Evolutionary conservation across 2,113 vertebrate genomes (phyloP), one percentile per base, ranked within the genome.

Genomic region (Excalfactoria chinensis): DNA sequence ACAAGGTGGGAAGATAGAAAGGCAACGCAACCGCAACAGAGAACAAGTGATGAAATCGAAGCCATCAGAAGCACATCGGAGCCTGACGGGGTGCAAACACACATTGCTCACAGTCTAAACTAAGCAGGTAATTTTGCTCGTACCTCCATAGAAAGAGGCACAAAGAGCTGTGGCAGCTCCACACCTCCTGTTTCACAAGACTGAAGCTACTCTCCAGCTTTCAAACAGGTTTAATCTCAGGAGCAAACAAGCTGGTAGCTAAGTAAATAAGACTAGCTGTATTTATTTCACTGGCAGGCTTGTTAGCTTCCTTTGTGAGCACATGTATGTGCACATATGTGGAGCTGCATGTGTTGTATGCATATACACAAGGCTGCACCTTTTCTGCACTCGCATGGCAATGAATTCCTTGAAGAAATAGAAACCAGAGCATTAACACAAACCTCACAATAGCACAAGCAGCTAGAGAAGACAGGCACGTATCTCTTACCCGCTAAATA

Each of bases 41-140:
- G 49, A 30, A 0, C 0, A 1, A 51, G 46, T 0, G 1, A 49
- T 18, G 0, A 4, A 58, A 43, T 1, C 22, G 7, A 22, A 28
- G 7, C 1, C 32, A 46, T 22, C 3, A 44, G 70, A 2, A 83
- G 25, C 19, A 23, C 4, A 1, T 1, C 3, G 2, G n/a, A 9
- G 23, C 3, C 48, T 30, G 53, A 35, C 23, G 18, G 32, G 30
- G 11, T 1, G 15, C 73, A 74, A 41, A 35, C 17, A 11, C n/a
- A 3, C 0, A 0, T 32, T 5, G 49, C 40, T 30, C 16, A 9
- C 5, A 7, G 0, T 11, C 30, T 5, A 64, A 35, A 32, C 15
- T 15, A 6, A 21, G 59, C 5, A 2, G 60, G 53, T 21, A 84
- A 23, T 6, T 55, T 12, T 35, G 48, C 53, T 44, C 1, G 0